Conservation (phyloP, 2,113 vertebrate species). For the Tenrec ecaudatus region DNA sequence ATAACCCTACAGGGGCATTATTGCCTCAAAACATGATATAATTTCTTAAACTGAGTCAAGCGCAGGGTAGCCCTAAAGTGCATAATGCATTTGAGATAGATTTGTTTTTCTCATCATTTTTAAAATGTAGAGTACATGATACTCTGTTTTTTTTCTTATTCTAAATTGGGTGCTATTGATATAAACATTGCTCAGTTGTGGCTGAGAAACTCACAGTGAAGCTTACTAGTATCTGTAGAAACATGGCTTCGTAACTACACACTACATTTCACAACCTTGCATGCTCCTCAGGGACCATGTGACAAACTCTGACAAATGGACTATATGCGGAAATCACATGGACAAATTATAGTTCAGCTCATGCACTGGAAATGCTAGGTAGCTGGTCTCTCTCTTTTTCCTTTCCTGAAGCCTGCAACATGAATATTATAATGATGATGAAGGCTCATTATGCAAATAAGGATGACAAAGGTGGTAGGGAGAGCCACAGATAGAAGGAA, state of each 20-base stretch:
- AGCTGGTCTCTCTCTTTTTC: background rate
- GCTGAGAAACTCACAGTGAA: background rate
- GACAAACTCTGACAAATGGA: background rate
- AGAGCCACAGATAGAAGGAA: background rate
- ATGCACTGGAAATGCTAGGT: background rate
- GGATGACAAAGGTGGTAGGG: fast-evolving
- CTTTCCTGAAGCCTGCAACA: background rate
- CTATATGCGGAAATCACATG: background rate
- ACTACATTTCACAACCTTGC: background rate
- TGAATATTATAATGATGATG: too few species aligned
- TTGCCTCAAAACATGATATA: constrained; percentile 4
- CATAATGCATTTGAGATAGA: background rate
- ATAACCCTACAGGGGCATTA: background rate
- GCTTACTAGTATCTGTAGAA: background rate
- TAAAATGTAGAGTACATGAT: background rate
- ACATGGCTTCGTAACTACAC: background rate
- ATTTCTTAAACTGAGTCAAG: background rate
- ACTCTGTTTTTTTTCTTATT: background rate
- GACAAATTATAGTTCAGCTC: background rate
- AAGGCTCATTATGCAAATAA: background rate
- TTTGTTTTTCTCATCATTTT: background rate
- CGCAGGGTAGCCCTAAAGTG: background rate
- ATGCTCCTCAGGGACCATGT: background rate
- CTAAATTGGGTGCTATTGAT: background rate
- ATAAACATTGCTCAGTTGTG: background rate